Evolutionary conservation across 2,888 invertebrate genomes (phyloP).

Genomic region (Catocala fraxini): DNA sequence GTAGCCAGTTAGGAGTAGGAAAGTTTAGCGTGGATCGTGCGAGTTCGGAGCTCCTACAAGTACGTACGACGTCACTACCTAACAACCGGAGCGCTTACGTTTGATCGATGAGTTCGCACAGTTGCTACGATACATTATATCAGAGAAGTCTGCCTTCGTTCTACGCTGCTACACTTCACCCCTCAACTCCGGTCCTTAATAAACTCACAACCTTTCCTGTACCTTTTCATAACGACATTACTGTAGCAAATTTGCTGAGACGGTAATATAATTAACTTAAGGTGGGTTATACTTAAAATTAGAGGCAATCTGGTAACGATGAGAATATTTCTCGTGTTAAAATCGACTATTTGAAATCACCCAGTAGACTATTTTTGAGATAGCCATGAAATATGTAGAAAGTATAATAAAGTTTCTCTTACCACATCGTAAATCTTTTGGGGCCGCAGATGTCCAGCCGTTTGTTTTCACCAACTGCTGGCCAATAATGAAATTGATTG

Average conservation of each 20-base stretch:
- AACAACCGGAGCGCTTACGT: conserved; percentile 56
- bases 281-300: conserved; percentile 67
- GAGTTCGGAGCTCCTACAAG: conserved; percentile 46
- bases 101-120: conserved; percentile 78
- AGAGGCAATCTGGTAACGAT: conserved; percentile 62
- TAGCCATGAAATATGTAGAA: conserved; percentile 64
- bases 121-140: conserved; percentile 71
- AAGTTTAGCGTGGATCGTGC: conserved; percentile 53
- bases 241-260: conserved; percentile 67
- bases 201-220: conserved; percentile 64
- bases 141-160: conserved; percentile 54
- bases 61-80: conserved; percentile 44
- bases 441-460: conserved; percentile 62
- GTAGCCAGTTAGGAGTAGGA: conserved; percentile 57
- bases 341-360: conserved; percentile 56
- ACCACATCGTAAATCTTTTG: conserved; percentile 73
- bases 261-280: conserved; percentile 72
- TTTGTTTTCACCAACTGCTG: conserved; percentile 60
- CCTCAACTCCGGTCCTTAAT: conserved; percentile 59
- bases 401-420: conserved; percentile 73
- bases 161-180: conserved; percentile 46
- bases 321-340: conserved; percentile 52
- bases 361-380: conserved; percentile 57
- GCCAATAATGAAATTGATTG: conserved; percentile 48
- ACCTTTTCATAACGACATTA: conserved; percentile 70